A percentile compares a stretch with the other conserved stretches of the same genome.
These are phyloP conservation scores for Plagodis dolabraria DNA, from an alignment of 2,888 invertebrate species.

Conservation along the genomic window DNA sequence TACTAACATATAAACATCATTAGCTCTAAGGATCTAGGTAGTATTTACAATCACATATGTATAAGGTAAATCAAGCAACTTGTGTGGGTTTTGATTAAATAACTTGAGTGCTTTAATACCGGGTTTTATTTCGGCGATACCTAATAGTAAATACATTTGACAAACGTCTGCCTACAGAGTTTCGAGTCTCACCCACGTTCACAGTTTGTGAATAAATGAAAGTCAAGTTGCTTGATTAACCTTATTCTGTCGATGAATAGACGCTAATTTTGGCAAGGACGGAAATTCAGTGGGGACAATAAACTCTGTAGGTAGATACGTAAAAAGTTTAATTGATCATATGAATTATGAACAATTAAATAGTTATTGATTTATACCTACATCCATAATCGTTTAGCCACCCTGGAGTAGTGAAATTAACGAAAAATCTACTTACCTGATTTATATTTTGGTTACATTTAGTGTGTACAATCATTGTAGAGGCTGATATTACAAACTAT, in stretches of 20 bases:
- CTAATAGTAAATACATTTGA: conserved; percentile 38
- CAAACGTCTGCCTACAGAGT: conserved; percentile 65
- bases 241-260: conserved; percentile 58
- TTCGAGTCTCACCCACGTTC: conserved; percentile 66
- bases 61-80: conserved; percentile 82
- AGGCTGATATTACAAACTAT: too few species aligned
- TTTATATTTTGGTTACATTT: too few species aligned
- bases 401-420: too few species aligned
- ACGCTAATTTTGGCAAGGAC: conserved; percentile 42
- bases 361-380: too few species aligned
- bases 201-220: conserved; percentile 41
- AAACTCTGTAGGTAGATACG: conserved; percentile 65
- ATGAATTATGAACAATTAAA: too few species aligned
- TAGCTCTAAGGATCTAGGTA: conserved; percentile 3
- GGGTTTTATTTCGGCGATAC: conserved; percentile 67
- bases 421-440: too few species aligned
- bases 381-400: too few species aligned
- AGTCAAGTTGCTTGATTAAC: conserved; percentile 79
- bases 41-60: conserved; percentile 22
- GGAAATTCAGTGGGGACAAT: conserved; percentile 48
- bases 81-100: conserved; percentile 79
- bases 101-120: conserved; percentile 49
- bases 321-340: conserved; percentile 14
- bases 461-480: too few species aligned
- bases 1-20: neutral